These are phyloP conservation scores for Uromys caudimaculatus DNA, from an alignment of 2,797 vertebrate genomes.

Conservation along the genomic window DNA sequence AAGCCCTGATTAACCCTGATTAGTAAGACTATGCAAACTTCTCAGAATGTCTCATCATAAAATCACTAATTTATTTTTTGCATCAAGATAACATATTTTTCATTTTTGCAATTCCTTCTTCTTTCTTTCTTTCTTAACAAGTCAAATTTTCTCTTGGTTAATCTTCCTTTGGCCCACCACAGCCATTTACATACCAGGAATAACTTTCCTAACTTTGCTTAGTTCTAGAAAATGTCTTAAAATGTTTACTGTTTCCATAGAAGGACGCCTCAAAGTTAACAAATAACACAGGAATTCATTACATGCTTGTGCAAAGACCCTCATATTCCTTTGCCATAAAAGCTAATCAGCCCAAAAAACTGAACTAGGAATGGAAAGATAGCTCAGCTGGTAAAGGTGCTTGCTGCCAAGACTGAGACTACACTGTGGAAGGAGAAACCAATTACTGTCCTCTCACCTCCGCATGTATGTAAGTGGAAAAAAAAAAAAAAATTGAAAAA, in stretches of 20 bases:
- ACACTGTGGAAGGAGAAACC: not conserved
- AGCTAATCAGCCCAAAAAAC: not conserved
- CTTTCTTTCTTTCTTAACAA: not conserved
- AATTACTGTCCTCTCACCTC: not conserved
- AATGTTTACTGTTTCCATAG: not conserved
- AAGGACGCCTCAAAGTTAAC: not conserved
- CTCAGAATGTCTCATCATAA: not conserved
- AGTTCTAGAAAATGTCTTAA: conserved; percentile 1
- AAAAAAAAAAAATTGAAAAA: not conserved
- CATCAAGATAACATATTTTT: not conserved
- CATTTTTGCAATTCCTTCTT: not conserved
- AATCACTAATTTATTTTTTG: not conserved
- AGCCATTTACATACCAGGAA: not conserved
- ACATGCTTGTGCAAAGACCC: not conserved
- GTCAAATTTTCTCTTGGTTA: not conserved
- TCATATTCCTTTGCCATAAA: not conserved
- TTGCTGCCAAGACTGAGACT: not conserved
- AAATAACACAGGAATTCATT: not conserved
- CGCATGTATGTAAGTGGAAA: not conserved
- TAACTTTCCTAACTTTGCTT: not conserved
- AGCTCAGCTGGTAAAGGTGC: not conserved
- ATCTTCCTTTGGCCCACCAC: not conserved
- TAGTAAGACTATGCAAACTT: not conserved
- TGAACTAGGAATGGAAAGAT: not conserved
- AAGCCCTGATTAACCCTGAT: not conserved